Percentiles rank a stretch among this genome's conserved stretches.
These are phyloP conservation scores for Holothuria scabra DNA, from an alignment of 53 echinoderm and acorn worm genomes.

Conservation along the genomic window DNA sequence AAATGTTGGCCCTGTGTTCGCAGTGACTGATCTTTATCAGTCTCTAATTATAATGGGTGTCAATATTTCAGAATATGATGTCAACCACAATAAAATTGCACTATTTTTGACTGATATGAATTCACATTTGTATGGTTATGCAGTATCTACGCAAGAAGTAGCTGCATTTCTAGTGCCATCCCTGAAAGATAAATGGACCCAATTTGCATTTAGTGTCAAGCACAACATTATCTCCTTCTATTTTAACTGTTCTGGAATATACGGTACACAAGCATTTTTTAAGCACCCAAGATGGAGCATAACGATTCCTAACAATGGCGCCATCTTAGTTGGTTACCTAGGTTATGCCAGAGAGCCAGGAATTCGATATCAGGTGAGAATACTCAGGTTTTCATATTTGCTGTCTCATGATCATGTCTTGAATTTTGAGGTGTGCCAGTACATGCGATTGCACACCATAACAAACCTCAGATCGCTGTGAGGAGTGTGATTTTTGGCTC, in stretches of 20 bases:
- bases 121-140: conserved; percentile 20
- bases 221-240: conserved; percentile 78
- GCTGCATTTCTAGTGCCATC: conserved; percentile 82
- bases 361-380: conserved; percentile 56
- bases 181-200: conserved; percentile 80
- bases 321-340: conserved; percentile 81
- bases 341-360: conserved; percentile 57
- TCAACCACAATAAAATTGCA: conserved; percentile 58
- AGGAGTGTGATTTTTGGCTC: too few relatives aligned
- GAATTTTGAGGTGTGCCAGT: too few relatives aligned
- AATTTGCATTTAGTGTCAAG: conserved; percentile 75
- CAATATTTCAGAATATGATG: conserved; percentile 65
- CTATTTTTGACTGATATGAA: conserved; percentile 66
- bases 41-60: conserved; percentile 73
- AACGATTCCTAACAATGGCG: conserved; percentile 67
- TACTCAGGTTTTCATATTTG: too few relatives aligned
- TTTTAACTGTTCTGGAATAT: conserved; percentile 70
- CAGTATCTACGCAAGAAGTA: conserved; percentile 49
- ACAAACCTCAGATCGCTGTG: too few relatives aligned
- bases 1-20: conserved; percentile 80
- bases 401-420: too few relatives aligned
- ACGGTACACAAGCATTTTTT: conserved; percentile 59
- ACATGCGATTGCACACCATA: too few relatives aligned
- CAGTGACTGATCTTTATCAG: conserved; percentile 72
- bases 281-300: conserved; percentile 77